Evolutionary conservation across 1,140 invertebrate genomes (phyloP).

Genomic region (Drosophila ohnishii): DNA sequence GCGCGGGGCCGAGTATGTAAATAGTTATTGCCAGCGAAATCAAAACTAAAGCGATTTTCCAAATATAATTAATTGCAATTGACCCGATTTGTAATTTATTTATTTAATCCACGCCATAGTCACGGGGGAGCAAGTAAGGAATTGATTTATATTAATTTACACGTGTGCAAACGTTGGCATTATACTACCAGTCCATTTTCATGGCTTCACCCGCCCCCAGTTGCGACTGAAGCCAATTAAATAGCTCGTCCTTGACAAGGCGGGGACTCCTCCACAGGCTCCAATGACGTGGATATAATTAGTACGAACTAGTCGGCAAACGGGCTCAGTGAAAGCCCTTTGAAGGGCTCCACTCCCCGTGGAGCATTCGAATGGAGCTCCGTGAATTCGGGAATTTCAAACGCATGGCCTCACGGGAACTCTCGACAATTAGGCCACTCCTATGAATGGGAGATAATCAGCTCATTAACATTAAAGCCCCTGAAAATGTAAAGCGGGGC

Average conservation of each 20-base stretch:
- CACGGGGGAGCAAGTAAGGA: conserved; percentile 25
- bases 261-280: not conserved
- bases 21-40: conserved; percentile 54
- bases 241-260: conserved; percentile 11
- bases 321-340: conserved; percentile 31
- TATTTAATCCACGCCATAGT: conserved; percentile 43
- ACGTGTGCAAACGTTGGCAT: conserved; percentile 16
- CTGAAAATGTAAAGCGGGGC: conserved; percentile 1
- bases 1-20: conserved; percentile 39
- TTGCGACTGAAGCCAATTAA: conserved; percentile 15
- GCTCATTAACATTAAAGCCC: conserved; percentile 21
- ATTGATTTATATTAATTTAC: conserved; percentile 41
- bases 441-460: conserved; percentile 15
- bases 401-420: conserved; percentile 1
- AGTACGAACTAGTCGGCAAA: conserved; percentile 27
- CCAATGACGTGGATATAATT: conserved; percentile 25
- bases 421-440: conserved; percentile 7
- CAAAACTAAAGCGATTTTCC: conserved; percentile 62
- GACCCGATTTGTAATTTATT: conserved; percentile 67
- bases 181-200: conserved; percentile 27
- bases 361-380: conserved; percentile 5
- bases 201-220: not conserved
- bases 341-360: conserved; percentile 13
- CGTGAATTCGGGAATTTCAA: conserved; percentile 9
- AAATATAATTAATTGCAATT: conserved; percentile 76